Percentiles rank a stretch among this genome's conserved stretches.
These are phyloP conservation scores for Drosophila lowei DNA, from an alignment of 1,140 invertebrate species.

Conservation along the genomic window DNA sequence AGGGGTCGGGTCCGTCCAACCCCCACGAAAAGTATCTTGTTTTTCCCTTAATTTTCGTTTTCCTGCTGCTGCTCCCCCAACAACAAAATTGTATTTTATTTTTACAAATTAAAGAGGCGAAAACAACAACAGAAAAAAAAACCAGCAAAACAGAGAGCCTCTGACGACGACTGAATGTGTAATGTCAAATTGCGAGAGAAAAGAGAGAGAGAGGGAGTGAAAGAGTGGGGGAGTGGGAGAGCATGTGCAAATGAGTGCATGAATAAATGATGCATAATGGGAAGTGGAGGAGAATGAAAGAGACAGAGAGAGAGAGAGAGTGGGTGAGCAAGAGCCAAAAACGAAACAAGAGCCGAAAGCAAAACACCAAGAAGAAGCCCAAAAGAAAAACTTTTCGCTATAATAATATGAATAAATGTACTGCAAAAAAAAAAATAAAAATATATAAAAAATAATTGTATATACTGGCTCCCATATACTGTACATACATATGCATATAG, in stretches of 20 bases:
- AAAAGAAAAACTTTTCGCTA: constrained; percentile 11
- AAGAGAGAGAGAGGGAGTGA: neutral
- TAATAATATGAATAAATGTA: constrained; percentile 16
- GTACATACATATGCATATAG: constrained; percentile 10
- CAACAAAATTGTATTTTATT: constrained; percentile 13
- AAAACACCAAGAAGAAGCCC: constrained; percentile 12
- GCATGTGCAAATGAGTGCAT: constrained; percentile 52
- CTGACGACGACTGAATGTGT: neutral
- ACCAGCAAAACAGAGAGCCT: neutral
- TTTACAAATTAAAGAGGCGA: constrained; percentile 32
- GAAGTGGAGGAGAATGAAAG: constrained; percentile 29
- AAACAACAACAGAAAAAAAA: constrained; percentile 8
- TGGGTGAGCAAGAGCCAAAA: neutral
- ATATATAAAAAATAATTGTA: neutral
- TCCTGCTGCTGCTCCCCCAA: too few species aligned
- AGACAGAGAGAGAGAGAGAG: neutral
- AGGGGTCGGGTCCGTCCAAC: too few species aligned
- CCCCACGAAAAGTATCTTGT: too few species aligned
- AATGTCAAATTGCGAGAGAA: constrained; percentile 38
- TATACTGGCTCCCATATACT: neutral
- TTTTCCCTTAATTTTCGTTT: too few species aligned
- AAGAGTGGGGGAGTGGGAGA: constrained; percentile 5
- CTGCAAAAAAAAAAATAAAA: constrained; percentile 4
- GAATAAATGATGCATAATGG: constrained; percentile 51
- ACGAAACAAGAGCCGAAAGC: neutral